Evolutionary conservation across 2,888 invertebrate species (phyloP).

Genomic region (Polymixis flavicincta): DNA sequence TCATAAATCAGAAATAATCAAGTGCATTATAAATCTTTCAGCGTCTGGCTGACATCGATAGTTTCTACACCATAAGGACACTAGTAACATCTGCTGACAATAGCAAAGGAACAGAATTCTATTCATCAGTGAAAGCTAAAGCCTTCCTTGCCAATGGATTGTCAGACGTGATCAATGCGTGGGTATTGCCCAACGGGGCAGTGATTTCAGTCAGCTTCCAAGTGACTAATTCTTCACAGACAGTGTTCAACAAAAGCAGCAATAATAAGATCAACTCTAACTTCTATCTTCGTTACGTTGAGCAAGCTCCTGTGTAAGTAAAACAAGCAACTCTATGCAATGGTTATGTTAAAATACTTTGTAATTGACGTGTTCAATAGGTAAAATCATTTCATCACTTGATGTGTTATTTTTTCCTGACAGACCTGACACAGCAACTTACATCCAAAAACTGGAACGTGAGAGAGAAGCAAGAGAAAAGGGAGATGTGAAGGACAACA

Average conservation of each 20-base stretch:
- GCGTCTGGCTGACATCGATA: conserved; percentile 92
- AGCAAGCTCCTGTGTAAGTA: conserved; percentile 94
- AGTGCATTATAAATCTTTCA: conserved; percentile 69
- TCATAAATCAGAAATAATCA: conserved; percentile 6
- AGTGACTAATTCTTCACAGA: conserved; percentile 80
- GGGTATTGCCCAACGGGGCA: conserved; percentile 94
- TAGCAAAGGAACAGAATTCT: conserved; percentile 91
- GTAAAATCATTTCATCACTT: neutral
- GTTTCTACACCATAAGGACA: conserved; percentile 94
- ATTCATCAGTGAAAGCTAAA: conserved; percentile 95
- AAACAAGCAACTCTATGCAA: neutral
- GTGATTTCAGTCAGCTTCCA: conserved; percentile 93
- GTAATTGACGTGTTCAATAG: neutral
- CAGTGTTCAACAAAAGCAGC: conserved; percentile 60
- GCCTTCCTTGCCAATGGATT: conserved; percentile 94
- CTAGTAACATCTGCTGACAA: conserved; percentile 93
- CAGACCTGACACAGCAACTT: conserved; percentile 98
- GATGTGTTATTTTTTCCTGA: neutral
- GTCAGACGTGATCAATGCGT: conserved; percentile 94
- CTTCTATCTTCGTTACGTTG: conserved; percentile 95
- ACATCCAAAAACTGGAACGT: conserved; percentile 97
- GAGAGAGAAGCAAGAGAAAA: conserved; percentile 97
- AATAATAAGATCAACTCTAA: conserved; percentile 92
- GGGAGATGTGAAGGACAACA: conserved; percentile 97
- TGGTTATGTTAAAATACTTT: neutral